Evolutionary conservation across 2,888 invertebrate species (phyloP).

Genomic region (Eumacrocentrus americanus): DNA sequence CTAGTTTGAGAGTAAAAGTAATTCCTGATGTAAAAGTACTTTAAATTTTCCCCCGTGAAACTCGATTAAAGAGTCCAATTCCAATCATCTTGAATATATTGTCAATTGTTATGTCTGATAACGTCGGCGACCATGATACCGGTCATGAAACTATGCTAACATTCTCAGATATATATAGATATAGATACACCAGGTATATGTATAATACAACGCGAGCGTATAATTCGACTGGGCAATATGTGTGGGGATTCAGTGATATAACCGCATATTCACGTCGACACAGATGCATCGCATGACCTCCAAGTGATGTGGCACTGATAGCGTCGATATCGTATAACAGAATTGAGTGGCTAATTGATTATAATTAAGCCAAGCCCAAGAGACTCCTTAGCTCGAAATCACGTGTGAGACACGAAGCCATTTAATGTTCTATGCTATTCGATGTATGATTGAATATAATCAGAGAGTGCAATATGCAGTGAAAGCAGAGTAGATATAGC

Average conservation of each 20-base stretch:
- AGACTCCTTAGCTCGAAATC: background rate
- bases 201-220: background rate
- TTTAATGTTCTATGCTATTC: no score
- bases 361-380: background rate
- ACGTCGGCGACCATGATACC: background rate
- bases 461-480: no score
- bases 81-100: background rate
- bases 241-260: background rate
- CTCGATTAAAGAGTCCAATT: background rate
- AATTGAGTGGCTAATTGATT: background rate
- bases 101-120: no score
- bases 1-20: background rate
- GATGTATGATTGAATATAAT: no score
- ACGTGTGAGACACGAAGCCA: background rate
- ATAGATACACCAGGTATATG: background rate
- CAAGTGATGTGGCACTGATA: background rate
- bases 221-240: background rate
- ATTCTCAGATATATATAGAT: background rate
- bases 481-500: no score
- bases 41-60: background rate
- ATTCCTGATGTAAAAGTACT: background rate
- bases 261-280: background rate
- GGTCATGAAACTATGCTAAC: conserved; percentile 2
- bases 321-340: background rate
- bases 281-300: background rate